Conservation (phyloP, 2,113 vertebrate species). For the Arvicanthis niloticus region DNA sequence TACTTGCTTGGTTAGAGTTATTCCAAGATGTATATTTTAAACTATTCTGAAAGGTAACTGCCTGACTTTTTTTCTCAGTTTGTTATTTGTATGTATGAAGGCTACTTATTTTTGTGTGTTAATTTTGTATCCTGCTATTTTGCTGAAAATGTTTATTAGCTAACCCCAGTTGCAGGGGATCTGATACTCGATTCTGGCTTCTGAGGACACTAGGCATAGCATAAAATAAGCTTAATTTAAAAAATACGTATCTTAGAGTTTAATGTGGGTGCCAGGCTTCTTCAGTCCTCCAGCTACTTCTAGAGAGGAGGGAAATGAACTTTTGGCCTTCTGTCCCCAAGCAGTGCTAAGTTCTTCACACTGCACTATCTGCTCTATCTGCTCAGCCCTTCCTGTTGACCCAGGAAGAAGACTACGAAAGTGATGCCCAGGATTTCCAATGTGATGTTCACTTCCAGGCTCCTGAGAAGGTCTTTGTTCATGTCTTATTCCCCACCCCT, state of each 20-base stretch:
- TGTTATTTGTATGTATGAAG: background rate
- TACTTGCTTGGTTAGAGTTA: background rate
- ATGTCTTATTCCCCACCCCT: accelerated
- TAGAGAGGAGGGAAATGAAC: background rate
- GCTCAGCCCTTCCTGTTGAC: background rate
- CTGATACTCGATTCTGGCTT: background rate
- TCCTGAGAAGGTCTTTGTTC: background rate
- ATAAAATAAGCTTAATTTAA: background rate
- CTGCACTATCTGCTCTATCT: background rate
- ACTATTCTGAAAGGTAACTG: background rate
- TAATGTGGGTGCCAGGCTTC: background rate
- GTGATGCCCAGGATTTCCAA: background rate
- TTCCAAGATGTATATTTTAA: background rate
- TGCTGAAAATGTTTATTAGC: background rate
- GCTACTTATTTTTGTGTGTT: background rate
- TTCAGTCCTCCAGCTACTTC: background rate
- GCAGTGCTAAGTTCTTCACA: background rate
- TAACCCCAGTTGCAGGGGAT: background rate
- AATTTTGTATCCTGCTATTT: background rate
- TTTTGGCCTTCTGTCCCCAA: background rate
- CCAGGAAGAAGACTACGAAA: background rate
- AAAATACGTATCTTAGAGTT: background rate
- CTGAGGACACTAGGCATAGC: background rate
- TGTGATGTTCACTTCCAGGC: background rate
- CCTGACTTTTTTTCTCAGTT: background rate